These are phyloP conservation scores for Ophioderma brevispina DNA, from an alignment of 35 echinoderm and acorn worm genomes.

Conservation along the genomic window DNA sequence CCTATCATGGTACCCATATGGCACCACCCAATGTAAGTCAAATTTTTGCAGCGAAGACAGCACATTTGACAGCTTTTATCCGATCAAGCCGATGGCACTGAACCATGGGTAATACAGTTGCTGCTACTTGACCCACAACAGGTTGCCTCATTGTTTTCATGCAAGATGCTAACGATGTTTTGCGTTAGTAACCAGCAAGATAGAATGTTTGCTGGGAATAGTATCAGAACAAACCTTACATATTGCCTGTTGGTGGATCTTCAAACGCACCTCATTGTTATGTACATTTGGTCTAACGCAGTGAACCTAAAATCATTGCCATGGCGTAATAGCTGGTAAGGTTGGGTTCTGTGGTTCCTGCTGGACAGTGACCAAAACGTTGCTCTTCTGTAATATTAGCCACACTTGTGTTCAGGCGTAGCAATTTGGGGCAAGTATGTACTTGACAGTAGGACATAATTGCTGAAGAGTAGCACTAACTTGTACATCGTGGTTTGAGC, in stretches of 20 bases:
- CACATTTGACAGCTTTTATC: not conserved
- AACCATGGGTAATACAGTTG: not conserved
- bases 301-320: not conserved
- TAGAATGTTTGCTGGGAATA: not conserved
- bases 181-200: not conserved
- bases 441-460: not conserved
- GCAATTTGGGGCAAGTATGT: not conserved
- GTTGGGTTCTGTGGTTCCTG: not conserved
- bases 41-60: not conserved
- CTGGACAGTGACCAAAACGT: not conserved
- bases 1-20: not conserved
- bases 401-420: not conserved
- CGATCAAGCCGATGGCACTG: not conserved
- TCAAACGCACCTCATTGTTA: not conserved
- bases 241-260: not conserved
- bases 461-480: not conserved
- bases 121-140: not conserved
- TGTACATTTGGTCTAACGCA: not conserved
- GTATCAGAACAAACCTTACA: not conserved
- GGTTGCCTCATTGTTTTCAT: not conserved
- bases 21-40: not conserved
- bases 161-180: not conserved
- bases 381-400: not conserved
- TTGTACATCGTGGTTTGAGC: no score
- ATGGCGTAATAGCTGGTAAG: not conserved